phyloP scores from a whole-genome alignment of 2,888 invertebrate genomes.

The Rutpela maculata region DNA sequence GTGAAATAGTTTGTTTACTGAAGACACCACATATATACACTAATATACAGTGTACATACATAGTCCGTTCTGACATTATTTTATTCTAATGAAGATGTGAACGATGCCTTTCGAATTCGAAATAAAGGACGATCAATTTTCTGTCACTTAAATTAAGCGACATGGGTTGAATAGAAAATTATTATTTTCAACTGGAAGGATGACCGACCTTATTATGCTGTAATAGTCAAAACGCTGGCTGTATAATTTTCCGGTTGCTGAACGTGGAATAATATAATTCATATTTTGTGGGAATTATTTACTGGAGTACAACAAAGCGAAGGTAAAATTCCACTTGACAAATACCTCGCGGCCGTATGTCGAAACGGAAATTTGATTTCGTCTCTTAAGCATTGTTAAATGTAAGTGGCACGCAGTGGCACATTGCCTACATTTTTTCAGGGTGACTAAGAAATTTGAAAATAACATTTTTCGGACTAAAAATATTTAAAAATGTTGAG shows the following conservation, averaged over 20 bases:
- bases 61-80: neutral
- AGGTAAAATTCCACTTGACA: neutral
- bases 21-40: too few relatives aligned
- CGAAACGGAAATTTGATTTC: neutral
- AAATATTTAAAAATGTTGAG: too few relatives aligned
- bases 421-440: too few relatives aligned
- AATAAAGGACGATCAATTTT: conserved; percentile 8
- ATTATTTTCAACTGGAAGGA: conserved; percentile 7
- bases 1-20: too few relatives aligned
- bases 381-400: neutral
- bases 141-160: conserved; percentile 15
- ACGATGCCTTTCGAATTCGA: neutral
- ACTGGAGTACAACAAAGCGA: neutral
- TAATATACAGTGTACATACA: too few relatives aligned
- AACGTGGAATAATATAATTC: neutral
- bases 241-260: neutral
- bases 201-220: neutral
- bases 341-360: neutral
- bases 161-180: conserved; percentile 11
- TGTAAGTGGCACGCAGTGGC: too few relatives aligned
- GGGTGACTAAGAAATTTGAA: too few relatives aligned
- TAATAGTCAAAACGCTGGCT: neutral
- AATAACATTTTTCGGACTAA: too few relatives aligned
- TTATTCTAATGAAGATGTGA: neutral
- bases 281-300: neutral